These are phyloP conservation scores for Scelioninae gen. 1 DNA, from an alignment of 2,888 invertebrate genomes.

Conservation along the genomic window DNA sequence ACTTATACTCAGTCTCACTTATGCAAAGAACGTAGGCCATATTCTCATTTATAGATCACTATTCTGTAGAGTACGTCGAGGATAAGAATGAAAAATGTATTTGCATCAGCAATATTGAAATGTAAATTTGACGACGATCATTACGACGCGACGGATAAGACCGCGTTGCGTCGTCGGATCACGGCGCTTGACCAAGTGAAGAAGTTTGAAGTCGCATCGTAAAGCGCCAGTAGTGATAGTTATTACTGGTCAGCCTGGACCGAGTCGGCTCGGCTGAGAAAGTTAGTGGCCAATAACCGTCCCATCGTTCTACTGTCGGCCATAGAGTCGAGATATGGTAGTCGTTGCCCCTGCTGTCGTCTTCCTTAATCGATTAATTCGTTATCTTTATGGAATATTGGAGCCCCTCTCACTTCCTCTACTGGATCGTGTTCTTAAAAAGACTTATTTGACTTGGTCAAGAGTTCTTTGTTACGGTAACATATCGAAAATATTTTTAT, in stretches of 20 bases:
- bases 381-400: constrained; percentile 64
- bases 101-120: constrained; percentile 63
- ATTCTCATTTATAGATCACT: constrained; percentile 32
- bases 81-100: constrained; percentile 47
- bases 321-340: constrained; percentile 74
- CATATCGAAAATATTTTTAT: too few relatives aligned
- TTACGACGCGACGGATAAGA: constrained; percentile 39
- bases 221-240: constrained; percentile 78
- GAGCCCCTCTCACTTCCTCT: not conserved
- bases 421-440: too few relatives aligned
- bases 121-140: constrained; percentile 53
- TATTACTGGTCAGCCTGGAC: constrained; percentile 76
- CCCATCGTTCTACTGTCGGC: constrained; percentile 74
- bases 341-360: constrained; percentile 63
- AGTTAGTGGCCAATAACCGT: constrained; percentile 80
- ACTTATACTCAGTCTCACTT: constrained; percentile 33
- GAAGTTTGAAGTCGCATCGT: constrained; percentile 77
- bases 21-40: constrained; percentile 24
- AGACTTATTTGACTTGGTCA: too few relatives aligned
- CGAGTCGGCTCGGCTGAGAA: constrained; percentile 70
- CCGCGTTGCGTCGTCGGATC: constrained; percentile 9
- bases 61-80: not conserved
- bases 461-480: too few relatives aligned
- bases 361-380: constrained; percentile 76
- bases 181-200: constrained; percentile 58